phyloP scores from a whole-genome alignment of 2,797 vertebrate species.

The Molossus molossus region DNA sequence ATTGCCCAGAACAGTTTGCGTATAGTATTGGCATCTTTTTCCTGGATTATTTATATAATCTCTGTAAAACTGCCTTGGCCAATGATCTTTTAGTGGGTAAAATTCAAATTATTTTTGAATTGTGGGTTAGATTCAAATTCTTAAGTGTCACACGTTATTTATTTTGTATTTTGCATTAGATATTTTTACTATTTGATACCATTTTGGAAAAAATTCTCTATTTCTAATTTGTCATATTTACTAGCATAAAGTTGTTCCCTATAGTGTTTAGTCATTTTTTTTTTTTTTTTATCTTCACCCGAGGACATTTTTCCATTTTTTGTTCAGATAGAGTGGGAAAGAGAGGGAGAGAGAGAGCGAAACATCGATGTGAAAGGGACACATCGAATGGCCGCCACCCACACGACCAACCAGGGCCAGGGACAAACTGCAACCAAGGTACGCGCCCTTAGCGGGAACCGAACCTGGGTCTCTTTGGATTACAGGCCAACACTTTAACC shows the following conservation, averaged over 20 bases:
- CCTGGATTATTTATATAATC: neutral
- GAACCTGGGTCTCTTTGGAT: too few relatives aligned
- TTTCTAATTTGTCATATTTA: neutral
- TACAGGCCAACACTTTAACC: too few relatives aligned
- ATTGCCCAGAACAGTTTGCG: neutral
- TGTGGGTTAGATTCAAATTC: neutral
- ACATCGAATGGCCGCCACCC: too few relatives aligned
- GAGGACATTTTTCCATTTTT: too few relatives aligned
- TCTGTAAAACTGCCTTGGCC: neutral
- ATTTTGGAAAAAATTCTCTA: neutral
- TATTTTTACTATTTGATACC: slow-evolving; percentile 38
- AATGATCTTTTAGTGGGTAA: neutral
- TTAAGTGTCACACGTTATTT: neutral
- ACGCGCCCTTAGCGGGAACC: too few relatives aligned
- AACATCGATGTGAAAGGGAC: too few relatives aligned
- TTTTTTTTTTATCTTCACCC: too few relatives aligned
- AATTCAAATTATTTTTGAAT: slow-evolving; percentile 32
- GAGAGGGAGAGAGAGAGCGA: too few relatives aligned
- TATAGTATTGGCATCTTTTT: neutral
- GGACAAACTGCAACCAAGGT: too few relatives aligned
- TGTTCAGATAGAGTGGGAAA: too few relatives aligned
- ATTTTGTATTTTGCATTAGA: slow-evolving; percentile 10
- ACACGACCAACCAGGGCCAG: too few relatives aligned
- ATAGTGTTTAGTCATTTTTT: neutral
- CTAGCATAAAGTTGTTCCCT: neutral